phyloP scores from a whole-genome alignment of 2,888 invertebrate genomes.

The Tupiocoris notatus region DNA sequence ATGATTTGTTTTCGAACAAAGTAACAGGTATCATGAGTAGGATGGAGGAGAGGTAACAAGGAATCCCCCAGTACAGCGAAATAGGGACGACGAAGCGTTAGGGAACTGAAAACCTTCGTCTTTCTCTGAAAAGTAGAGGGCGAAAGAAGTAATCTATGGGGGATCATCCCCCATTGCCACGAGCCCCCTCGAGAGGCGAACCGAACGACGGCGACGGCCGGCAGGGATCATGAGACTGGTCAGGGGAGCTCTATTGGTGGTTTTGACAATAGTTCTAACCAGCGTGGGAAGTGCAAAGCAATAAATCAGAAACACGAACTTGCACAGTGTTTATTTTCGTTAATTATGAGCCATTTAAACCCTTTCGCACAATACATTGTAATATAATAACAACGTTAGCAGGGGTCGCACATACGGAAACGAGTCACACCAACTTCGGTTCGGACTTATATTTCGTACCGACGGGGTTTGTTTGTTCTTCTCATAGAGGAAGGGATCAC shows the following conservation, averaged over 20 bases:
- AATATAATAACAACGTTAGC: neutral
- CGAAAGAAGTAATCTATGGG: constrained; percentile 30
- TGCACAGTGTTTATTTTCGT: constrained; percentile 26
- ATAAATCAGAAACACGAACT: constrained; percentile 26
- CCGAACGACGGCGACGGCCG: neutral
- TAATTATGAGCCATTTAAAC: constrained; percentile 17
- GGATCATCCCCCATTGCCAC: constrained; percentile 21
- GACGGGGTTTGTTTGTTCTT: constrained; percentile 1
- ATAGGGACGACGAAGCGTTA: neutral
- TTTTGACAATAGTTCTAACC: neutral
- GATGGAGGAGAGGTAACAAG: neutral
- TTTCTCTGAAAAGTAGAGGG: neutral
- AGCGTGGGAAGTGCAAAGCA: constrained; percentile 34
- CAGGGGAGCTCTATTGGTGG: neutral
- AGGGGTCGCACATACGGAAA: neutral
- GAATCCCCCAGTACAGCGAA: neutral
- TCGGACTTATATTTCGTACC: neutral
- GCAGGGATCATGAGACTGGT: neutral
- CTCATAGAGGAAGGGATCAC: neutral
- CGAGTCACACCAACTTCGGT: neutral
- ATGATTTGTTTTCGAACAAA: neutral
- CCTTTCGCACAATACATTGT: neutral
- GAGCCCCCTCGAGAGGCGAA: constrained; percentile 3
- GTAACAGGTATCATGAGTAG: neutral
- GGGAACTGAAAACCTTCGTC: neutral